Evolutionary conservation across 2,797 vertebrate species (phyloP).

Genomic region (Lophura swinhoii): DNA sequence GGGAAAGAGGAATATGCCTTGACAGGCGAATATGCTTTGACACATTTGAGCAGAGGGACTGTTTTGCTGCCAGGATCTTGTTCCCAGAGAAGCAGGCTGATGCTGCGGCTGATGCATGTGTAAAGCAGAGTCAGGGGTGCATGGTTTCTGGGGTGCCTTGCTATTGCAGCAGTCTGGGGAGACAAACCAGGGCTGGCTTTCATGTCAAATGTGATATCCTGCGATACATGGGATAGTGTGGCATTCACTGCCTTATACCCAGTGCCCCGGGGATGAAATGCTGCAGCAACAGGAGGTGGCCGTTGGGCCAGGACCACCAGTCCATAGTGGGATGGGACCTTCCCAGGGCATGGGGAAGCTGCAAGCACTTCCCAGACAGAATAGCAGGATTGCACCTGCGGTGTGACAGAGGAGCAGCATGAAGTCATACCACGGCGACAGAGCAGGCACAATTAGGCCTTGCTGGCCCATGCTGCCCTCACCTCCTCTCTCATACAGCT

Average conservation of each 20-base stretch:
- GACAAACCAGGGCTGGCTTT: neutral
- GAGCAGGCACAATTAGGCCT: neutral
- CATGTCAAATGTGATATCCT: neutral
- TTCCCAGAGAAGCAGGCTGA: accelerated
- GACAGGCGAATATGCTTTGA: accelerated
- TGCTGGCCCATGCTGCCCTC: neutral
- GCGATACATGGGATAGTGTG: neutral
- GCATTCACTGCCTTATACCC: accelerated
- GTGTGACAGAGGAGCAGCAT: accelerated
- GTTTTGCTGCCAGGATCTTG: neutral
- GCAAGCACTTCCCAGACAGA: neutral
- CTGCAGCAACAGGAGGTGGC: neutral
- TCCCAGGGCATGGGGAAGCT: neutral
- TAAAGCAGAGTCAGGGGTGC: neutral
- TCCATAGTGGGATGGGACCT: neutral
- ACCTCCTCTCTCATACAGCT: neutral
- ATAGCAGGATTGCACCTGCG: neutral
- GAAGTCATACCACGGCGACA: neutral
- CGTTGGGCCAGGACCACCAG: neutral
- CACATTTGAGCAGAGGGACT: neutral
- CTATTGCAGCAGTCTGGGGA: neutral
- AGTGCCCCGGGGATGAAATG: accelerated
- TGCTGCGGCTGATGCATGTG: accelerated
- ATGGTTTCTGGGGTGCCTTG: neutral
- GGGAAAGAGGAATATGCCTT: neutral